phyloP scores from a whole-genome alignment of 2,888 invertebrate genomes.

The Hecatera dysodea region DNA sequence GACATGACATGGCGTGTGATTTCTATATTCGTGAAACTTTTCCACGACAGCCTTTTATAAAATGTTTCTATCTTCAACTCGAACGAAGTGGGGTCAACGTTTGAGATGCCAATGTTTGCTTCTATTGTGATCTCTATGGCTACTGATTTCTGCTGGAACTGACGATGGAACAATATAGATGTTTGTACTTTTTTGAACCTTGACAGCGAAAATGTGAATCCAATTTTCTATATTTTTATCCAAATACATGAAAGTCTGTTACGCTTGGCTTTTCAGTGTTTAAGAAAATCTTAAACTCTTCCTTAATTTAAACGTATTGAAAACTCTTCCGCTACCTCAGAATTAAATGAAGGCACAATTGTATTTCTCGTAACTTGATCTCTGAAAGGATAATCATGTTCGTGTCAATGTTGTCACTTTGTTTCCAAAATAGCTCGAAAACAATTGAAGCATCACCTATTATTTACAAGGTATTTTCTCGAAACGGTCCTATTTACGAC shows the following conservation, averaged over 20 bases:
- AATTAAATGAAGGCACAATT: conserved; percentile 11
- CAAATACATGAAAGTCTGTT: neutral
- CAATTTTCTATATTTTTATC: neutral
- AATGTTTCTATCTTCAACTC: conserved; percentile 43
- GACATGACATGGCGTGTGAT: conserved; percentile 54
- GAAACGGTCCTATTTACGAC: conserved; percentile 69
- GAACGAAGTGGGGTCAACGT: conserved; percentile 40
- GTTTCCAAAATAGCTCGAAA: conserved; percentile 30
- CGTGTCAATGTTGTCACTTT: conserved; percentile 30
- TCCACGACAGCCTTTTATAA: conserved; percentile 61
- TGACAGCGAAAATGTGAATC: neutral
- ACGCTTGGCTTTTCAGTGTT: neutral
- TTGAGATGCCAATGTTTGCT: conserved; percentile 35
- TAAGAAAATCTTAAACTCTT: neutral
- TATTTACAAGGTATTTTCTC: conserved; percentile 65
- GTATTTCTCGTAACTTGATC: conserved; percentile 12
- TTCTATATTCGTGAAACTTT: conserved; percentile 67
- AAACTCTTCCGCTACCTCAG: neutral
- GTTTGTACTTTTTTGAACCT: neutral
- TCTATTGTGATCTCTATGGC: conserved; percentile 34
- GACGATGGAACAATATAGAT: neutral
- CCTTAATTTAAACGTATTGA: neutral
- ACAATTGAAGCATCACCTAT: conserved; percentile 46
- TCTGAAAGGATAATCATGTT: conserved; percentile 34
- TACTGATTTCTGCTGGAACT: conserved; percentile 26